These are phyloP conservation scores for Alosa sapidissima DNA, from an alignment of 2,797 vertebrate species.

Conservation along the genomic window DNA sequence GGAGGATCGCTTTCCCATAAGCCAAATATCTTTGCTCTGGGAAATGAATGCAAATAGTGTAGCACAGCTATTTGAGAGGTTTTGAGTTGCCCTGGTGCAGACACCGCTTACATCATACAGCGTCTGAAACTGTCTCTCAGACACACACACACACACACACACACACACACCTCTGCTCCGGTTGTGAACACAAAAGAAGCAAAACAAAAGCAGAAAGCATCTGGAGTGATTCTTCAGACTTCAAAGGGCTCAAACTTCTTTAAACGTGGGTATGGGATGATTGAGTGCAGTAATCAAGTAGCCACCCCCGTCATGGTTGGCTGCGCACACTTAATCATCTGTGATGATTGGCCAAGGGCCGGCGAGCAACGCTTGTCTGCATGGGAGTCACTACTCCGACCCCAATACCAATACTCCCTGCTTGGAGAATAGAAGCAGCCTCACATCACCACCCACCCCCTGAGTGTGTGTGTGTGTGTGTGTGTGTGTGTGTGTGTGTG, in stretches of 20 bases:
- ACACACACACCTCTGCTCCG: neutral
- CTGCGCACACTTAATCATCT: neutral
- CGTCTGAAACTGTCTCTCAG: neutral
- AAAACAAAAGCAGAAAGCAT: neutral
- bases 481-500: neutral
- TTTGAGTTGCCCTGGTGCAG: neutral
- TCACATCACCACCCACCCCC: neutral
- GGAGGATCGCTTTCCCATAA: neutral
- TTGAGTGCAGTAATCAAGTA: slow-evolving; percentile 7
- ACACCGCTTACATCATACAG: slow-evolving; percentile 5
- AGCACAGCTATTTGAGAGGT: slow-evolving; percentile 5
- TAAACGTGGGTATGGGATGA: neutral
- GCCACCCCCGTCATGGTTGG: neutral
- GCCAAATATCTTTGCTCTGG: slow-evolving; percentile 11
- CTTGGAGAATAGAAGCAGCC: neutral
- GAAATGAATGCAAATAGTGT: slow-evolving; percentile 14
- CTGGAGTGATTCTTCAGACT: neutral
- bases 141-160: neutral
- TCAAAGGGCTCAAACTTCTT: neutral
- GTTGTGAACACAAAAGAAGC: neutral
- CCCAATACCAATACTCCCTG: neutral
- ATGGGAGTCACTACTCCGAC: neutral
- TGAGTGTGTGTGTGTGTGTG: neutral
- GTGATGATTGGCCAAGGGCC: neutral
- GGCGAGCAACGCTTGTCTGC: neutral